Evolutionary conservation across 1,140 invertebrate species (phyloP), one percentile per base, ranked within the genome.

Genomic region (Agrypnia vestita): DNA sequence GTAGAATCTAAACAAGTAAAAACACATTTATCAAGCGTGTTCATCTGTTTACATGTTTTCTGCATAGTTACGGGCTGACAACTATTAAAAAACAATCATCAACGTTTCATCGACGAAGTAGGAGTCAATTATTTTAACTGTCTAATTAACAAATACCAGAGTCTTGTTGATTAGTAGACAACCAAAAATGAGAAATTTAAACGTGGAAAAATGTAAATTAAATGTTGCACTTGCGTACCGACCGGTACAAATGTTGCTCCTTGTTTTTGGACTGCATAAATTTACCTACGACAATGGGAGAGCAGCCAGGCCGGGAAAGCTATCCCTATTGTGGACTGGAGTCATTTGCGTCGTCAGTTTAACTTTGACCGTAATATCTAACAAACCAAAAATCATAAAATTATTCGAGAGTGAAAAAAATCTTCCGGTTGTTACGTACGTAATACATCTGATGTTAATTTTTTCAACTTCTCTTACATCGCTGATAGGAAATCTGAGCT

Each of bases 341-440:
- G 21, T n/a, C 21, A 19, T 59, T 12, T 25, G 25, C n/a, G 43
- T 67, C 44, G 43, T 67, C 13, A 67, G 13, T 59, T 11, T 59
- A 11, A 19, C 0, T 47, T 25, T 67, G 17, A 67, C 35, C n/a
- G 10, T 67, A 44, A n/a, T 67, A 15, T 15, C 62, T n/a, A 67
- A 67, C 35, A 44, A 7, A 10, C n/a, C 17, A 17, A 46, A 44
- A 8, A 46, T 44, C 44, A 67, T 10, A 44, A 47, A 67, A 11
- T 44, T 15, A 67, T 67, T 43, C n/a, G n/a, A 67, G 1, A 67
- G 15, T 9, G 35, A 74, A 15, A 74, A 0, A 44, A 55, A 21
- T 56, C 56, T 49, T 46, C 46, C 56, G 4, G 25, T 59, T 76
- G 56, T 61, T 17, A 64, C 44, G 15, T 61, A 76, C 46, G 21